These are phyloP conservation scores for Drosophila buzzatii DNA, from an alignment of 2,888 invertebrate species.

Conservation along the genomic window DNA sequence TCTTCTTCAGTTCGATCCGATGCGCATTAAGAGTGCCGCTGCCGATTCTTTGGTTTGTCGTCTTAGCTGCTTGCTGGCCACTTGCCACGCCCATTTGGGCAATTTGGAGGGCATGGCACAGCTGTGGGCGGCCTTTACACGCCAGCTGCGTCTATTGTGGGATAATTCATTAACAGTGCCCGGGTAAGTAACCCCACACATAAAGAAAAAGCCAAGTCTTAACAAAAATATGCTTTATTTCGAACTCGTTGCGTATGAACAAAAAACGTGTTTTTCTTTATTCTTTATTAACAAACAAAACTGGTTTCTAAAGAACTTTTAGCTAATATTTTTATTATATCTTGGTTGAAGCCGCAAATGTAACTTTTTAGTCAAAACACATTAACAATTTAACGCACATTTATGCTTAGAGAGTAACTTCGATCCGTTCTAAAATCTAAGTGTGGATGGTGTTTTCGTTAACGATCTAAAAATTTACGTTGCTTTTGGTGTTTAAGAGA, in stretches of 20 bases:
- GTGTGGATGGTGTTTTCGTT: constrained; percentile 47
- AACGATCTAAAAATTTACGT: constrained; percentile 36
- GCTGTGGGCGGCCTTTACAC: constrained; percentile 96
- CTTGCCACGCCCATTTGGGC: constrained; percentile 91
- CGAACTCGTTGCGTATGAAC: constrained; percentile 57
- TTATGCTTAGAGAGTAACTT: constrained; percentile 60
- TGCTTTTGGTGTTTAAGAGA: constrained; percentile 35
- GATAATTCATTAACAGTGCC: constrained; percentile 92
- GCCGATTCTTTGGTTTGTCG: constrained; percentile 93
- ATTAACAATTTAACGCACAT: constrained; percentile 71
- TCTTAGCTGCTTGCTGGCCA: constrained; percentile 90
- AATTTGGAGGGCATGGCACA: constrained; percentile 92
- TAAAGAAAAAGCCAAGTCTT: constrained; percentile 5
- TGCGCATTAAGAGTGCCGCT: constrained; percentile 90
- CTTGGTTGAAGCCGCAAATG: constrained; percentile 72
- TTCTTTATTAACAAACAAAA: constrained; percentile 25
- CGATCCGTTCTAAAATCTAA: constrained; percentile 54
- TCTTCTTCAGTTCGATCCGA: constrained; percentile 86
- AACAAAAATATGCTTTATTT: constrained; percentile 82
- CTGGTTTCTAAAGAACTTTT: constrained; percentile 47
- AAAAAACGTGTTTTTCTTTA: constrained; percentile 14
- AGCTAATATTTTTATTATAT: constrained; percentile 49
- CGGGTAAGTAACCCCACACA: constrained; percentile 89
- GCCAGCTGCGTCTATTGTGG: constrained; percentile 96
- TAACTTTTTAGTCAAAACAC: constrained; percentile 58